Conservation (phyloP, 2,113 vertebrate genomes). For the Forbesichthys papilliferus region DNA sequence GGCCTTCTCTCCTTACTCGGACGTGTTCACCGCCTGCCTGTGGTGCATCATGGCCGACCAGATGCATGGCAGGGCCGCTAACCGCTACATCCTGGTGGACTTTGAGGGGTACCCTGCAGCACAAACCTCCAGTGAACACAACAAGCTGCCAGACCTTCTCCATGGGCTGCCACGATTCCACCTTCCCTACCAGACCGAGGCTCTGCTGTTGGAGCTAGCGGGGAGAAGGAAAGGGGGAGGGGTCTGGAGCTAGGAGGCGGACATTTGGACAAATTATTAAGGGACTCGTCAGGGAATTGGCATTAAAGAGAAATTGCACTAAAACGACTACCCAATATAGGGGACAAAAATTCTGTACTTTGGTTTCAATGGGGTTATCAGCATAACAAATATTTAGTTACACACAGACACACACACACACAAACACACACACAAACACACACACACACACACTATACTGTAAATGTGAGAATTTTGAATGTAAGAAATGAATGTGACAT, state of each 20-base stretch:
- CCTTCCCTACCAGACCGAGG: slow-evolving; percentile 77
- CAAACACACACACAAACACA: too few relatives aligned
- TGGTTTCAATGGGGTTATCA: too few relatives aligned
- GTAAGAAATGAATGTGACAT: too few relatives aligned
- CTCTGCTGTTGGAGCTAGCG: slow-evolving; percentile 71
- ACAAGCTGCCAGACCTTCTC: slow-evolving; percentile 72
- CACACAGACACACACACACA: too few relatives aligned
- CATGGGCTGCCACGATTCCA: slow-evolving; percentile 74
- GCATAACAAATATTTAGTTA: too few relatives aligned
- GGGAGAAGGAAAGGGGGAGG: slow-evolving; percentile 6
- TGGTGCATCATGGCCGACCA: slow-evolving; percentile 74
- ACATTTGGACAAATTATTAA: too few relatives aligned
- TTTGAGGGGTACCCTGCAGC: slow-evolving; percentile 65
- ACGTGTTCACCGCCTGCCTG: slow-evolving; percentile 79
- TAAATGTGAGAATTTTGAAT: too few relatives aligned
- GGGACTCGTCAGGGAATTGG: too few relatives aligned
- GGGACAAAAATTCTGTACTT: too few relatives aligned
- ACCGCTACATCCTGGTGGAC: slow-evolving; percentile 78
- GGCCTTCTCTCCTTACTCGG: slow-evolving; percentile 60
- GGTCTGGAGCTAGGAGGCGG: slow-evolving; percentile 1
- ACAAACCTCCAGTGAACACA: not conserved
- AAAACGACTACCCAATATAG: too few relatives aligned
- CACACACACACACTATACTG: too few relatives aligned
- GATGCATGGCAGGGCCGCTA: slow-evolving; percentile 33
- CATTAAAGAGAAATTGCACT: too few relatives aligned